A percentile compares a stretch with the other conserved stretches of the same genome.
Evolutionary conservation across 2,113 vertebrate species (phyloP).

Genomic region (Oncorhynchus mykiss): DNA sequence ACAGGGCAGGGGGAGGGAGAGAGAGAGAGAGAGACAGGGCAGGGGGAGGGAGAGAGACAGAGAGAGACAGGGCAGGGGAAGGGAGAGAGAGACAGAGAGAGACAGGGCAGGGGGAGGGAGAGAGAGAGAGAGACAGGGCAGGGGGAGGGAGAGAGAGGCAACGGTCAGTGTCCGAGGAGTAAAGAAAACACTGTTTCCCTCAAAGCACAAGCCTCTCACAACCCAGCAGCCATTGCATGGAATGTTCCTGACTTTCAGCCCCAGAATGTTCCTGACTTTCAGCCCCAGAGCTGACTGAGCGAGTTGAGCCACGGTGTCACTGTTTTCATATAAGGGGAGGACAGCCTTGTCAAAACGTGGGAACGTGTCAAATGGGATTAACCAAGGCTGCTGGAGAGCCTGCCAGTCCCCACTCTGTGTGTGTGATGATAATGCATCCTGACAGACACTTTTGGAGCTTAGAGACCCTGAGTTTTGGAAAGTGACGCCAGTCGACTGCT

Average conservation of each 20-base stretch:
- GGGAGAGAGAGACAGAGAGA: constrained; percentile 8
- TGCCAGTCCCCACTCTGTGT: constrained; percentile 22
- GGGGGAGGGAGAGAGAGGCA: constrained; percentile 8
- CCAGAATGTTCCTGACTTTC: neutral
- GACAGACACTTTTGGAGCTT: constrained; percentile 45
- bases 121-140: neutral
- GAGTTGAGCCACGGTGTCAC: constrained; percentile 46
- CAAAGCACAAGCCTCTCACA: neutral
- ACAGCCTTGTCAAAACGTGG: constrained; percentile 58
- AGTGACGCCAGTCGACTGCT: too few species aligned
- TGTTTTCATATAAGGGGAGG: constrained; percentile 54
- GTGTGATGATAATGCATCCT: constrained; percentile 42
- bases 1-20: constrained; percentile 10
- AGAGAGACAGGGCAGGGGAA: constrained; percentile 18
- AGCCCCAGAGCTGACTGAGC: constrained; percentile 14
- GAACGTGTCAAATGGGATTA: constrained; percentile 58
- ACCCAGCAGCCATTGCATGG: neutral
- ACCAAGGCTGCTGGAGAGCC: constrained; percentile 13
- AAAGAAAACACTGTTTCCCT: neutral
- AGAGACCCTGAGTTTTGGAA: constrained; percentile 19
- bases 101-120: neutral
- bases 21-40: constrained; percentile 6
- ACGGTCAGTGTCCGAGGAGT: constrained; percentile 10
- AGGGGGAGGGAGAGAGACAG: constrained; percentile 13
- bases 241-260: neutral